phyloP scores from a whole-genome alignment of 2,888 invertebrate species.

The Caprella mutica region DNA sequence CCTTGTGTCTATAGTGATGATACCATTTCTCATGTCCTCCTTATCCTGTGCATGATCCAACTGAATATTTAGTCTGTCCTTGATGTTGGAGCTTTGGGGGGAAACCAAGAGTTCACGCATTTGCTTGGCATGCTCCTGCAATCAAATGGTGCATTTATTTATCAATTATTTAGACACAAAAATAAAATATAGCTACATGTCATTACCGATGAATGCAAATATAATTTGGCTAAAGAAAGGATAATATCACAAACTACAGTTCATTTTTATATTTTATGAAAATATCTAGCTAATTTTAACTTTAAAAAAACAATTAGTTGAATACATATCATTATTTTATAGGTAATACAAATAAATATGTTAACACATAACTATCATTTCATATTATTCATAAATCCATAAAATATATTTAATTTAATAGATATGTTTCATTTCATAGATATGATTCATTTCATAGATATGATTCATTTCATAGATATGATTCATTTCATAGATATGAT shows the following conservation, averaged over 20 bases:
- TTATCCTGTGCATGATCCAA: conserved; percentile 47
- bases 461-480: neutral
- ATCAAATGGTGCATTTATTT: conserved; percentile 4
- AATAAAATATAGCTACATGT: neutral
- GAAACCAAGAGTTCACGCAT: conserved; percentile 57
- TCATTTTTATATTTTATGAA: too few relatives aligned
- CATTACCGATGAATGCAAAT: neutral
- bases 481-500: neutral
- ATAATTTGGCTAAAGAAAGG: neutral
- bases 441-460: neutral
- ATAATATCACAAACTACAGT: neutral
- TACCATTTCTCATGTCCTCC: conserved; percentile 75
- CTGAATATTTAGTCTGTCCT: conserved; percentile 72
- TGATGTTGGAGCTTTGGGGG: conserved; percentile 59
- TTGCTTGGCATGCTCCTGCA: conserved; percentile 59
- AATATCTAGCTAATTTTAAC: too few relatives aligned
- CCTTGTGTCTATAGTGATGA: conserved; percentile 79
- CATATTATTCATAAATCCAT: too few relatives aligned
- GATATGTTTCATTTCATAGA: too few relatives aligned
- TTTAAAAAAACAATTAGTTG: too few relatives aligned
- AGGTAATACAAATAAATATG: too few relatives aligned
- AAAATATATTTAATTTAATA: too few relatives aligned
- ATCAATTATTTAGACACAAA: neutral
- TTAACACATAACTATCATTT: too few relatives aligned
- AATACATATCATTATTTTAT: too few relatives aligned